Evolutionary conservation across 1,140 invertebrate genomes (phyloP).

Genomic region (Lucilia sericata): DNA sequence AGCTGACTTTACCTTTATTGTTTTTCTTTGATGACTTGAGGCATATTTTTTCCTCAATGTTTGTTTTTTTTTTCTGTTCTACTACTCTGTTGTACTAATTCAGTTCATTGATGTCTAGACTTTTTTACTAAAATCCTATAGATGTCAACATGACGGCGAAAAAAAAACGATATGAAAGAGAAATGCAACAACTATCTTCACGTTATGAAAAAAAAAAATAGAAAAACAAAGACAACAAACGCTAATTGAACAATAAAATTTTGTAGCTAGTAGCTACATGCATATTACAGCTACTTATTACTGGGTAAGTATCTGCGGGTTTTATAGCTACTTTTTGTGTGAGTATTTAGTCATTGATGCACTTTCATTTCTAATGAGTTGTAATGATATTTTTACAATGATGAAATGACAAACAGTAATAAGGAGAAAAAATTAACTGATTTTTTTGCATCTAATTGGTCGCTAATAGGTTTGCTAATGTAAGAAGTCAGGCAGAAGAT

Average conservation of each 20-base stretch:
- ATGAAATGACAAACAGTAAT: not conserved
- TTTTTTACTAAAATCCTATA: not conserved
- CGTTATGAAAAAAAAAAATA: not conserved
- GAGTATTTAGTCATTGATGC: not conserved
- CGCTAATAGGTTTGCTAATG: no score
- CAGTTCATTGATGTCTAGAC: constrained; percentile 15
- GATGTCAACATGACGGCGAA: not conserved
- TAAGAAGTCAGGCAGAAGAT: no score
- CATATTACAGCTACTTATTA: not conserved
- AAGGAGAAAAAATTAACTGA: not conserved
- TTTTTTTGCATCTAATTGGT: no score
- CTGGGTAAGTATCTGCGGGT: not conserved
- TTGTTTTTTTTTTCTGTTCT: not conserved
- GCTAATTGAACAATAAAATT: constrained; percentile 6
- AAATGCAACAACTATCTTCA: not conserved
- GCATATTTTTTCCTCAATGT: not conserved
- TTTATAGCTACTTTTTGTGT: not conserved
- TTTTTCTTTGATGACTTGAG: not conserved
- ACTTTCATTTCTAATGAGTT: constrained; percentile 11
- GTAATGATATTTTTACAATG: not conserved
- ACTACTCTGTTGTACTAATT: not conserved
- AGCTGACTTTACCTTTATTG: not conserved
- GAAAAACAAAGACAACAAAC: constrained; percentile 6
- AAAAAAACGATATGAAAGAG: not conserved
- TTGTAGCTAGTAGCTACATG: not conserved